Evolutionary conservation across 2,888 invertebrate species (phyloP).

Genomic region (Caenorhabditis wallacei): DNA sequence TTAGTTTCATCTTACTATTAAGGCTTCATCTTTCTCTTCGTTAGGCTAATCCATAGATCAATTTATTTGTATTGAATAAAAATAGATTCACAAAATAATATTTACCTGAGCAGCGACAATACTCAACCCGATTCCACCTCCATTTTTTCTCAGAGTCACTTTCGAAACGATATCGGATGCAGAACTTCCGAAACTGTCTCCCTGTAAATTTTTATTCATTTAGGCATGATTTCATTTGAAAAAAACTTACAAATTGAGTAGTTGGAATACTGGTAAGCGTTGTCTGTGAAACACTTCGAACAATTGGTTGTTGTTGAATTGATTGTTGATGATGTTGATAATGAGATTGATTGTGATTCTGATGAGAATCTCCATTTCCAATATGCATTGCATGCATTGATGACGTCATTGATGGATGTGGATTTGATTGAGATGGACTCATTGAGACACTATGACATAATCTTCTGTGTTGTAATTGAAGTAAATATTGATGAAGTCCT

Average conservation of each 20-base stretch:
- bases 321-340: conserved; percentile 16
- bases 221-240: background rate
- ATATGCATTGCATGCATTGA: conserved; percentile 52
- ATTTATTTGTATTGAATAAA: background rate
- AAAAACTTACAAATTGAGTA: conserved; percentile 64
- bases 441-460: conserved; percentile 67
- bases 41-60: conserved; percentile 32
- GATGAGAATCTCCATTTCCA: conserved; percentile 17
- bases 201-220: conserved; percentile 40
- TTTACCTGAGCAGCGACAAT: conserved; percentile 96
- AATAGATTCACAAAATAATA: background rate
- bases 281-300: conserved; percentile 71
- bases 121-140: conserved; percentile 97
- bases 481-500: conserved; percentile 67
- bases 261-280: conserved; percentile 71
- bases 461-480: conserved; percentile 62
- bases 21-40: conserved; percentile 16
- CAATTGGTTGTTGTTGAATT: conserved; percentile 50
- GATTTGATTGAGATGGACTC: conserved; percentile 7
- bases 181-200: conserved; percentile 68
- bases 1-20: conserved; percentile 14
- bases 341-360: conserved; percentile 32
- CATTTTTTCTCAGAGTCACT: conserved; percentile 88
- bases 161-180: conserved; percentile 62
- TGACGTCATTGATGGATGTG: conserved; percentile 33